phyloP scores from a whole-genome alignment of 2,888 invertebrate species.

The Tuberolachnus salignus region DNA sequence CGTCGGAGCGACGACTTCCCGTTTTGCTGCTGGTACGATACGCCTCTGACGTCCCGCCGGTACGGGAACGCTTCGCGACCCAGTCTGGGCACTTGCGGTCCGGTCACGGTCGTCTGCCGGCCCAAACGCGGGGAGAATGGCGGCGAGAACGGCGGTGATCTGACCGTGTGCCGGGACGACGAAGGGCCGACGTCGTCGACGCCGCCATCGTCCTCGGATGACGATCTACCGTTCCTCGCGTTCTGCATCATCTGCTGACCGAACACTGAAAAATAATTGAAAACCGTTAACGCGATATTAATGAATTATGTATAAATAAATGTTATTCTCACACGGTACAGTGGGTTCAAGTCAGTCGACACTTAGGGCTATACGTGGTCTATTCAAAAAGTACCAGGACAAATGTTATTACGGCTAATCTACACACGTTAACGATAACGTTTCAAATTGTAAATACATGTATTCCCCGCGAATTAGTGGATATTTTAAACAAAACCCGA shows the following conservation, averaged over 20 bases:
- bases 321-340: too few relatives aligned
- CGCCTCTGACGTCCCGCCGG: slow-evolving; percentile 40
- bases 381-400: too few relatives aligned
- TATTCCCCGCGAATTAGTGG: too few relatives aligned
- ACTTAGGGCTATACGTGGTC: too few relatives aligned
- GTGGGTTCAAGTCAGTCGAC: too few relatives aligned
- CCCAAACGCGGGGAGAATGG: slow-evolving; percentile 61
- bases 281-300: too few relatives aligned
- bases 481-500: too few relatives aligned
- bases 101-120: slow-evolving; percentile 46
- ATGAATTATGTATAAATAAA: too few relatives aligned
- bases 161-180: slow-evolving; percentile 21
- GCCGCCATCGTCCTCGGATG: slow-evolving; percentile 42
- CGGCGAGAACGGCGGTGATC: slow-evolving; percentile 55
- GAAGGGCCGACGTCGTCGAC: slow-evolving; percentile 6
- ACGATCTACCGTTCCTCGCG: slow-evolving; percentile 33
- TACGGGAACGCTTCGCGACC: slow-evolving; percentile 27
- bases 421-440: too few relatives aligned
- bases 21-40: slow-evolving; percentile 12
- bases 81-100: slow-evolving; percentile 31
- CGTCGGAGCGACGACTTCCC: neutral
- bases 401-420: too few relatives aligned
- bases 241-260: slow-evolving; percentile 34
- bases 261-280: slow-evolving; percentile 10
- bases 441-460: too few relatives aligned